Evolutionary conservation across 2,888 invertebrate species (phyloP).

Genomic region (Mechanitis mazaeus): DNA sequence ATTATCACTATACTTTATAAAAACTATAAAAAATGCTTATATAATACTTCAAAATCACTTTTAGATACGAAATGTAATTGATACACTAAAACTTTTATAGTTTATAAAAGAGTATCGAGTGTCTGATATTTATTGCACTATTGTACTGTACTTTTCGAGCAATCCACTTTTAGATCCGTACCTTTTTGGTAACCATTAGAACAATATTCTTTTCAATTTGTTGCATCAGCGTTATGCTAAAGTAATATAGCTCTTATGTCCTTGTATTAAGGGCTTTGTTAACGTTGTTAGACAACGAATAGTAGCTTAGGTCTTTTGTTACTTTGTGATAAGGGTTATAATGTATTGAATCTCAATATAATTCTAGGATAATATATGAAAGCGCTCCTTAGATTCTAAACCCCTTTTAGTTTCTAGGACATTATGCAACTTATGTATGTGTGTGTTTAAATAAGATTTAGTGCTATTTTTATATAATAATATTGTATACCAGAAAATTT

Average conservation of each 20-base stretch:
- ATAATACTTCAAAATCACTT: not conserved
- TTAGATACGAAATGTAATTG: slow-evolving; percentile 11
- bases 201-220: slow-evolving; percentile 32
- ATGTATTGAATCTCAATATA: not conserved
- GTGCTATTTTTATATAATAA: too few species aligned
- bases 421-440: too few species aligned
- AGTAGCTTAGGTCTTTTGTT: not conserved
- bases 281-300: not conserved
- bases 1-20: not conserved
- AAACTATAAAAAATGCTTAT: not conserved
- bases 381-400: not conserved
- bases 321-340: not conserved
- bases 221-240: not conserved
- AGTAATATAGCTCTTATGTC: not conserved
- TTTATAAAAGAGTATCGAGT: slow-evolving; percentile 18
- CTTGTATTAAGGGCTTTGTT: not conserved
- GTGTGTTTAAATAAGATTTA: too few species aligned
- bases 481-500: too few species aligned
- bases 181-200: slow-evolving; percentile 50
- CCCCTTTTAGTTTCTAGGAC: too few species aligned
- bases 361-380: not conserved
- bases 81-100: slow-evolving; percentile 22
- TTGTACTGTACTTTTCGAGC: slow-evolving; percentile 45
- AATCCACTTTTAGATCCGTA: slow-evolving; percentile 39
- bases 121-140: slow-evolving; percentile 39